Conservation (phyloP, 1,140 invertebrate genomes). For the Ganaspis sp. region DNA sequence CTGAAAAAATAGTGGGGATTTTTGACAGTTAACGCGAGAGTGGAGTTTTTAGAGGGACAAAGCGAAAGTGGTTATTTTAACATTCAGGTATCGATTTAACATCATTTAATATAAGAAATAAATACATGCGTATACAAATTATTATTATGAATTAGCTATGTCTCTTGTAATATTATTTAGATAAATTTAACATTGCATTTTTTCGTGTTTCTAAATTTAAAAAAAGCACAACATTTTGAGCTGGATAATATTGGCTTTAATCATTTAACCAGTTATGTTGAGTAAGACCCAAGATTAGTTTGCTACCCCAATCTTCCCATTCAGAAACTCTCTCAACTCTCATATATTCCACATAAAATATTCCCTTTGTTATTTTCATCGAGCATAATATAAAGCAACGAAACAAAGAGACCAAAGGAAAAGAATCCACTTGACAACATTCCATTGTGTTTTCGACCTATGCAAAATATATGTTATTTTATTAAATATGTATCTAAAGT, state of each 20-base stretch:
- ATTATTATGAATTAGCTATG: too few species aligned
- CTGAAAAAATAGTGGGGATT: too few species aligned
- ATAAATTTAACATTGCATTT: too few species aligned
- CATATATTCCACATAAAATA: conserved; percentile 10
- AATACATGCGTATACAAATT: too few species aligned
- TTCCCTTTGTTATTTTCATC: conserved; percentile 17
- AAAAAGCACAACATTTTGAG: neutral
- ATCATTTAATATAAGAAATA: too few species aligned
- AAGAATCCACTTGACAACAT: conserved; percentile 4
- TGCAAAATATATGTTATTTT: neutral
- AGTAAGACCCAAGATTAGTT: neutral
- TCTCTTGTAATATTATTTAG: too few species aligned
- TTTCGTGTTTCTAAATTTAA: too few species aligned
- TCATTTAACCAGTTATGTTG: neutral
- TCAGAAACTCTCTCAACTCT: conserved; percentile 2
- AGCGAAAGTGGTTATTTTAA: too few species aligned
- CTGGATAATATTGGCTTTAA: neutral
- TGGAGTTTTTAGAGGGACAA: too few species aligned
- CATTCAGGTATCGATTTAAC: too few species aligned
- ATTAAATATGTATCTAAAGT: too few species aligned
- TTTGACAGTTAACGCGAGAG: too few species aligned
- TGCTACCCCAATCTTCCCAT: neutral
- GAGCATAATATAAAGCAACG: conserved; percentile 22
- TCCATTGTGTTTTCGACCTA: neutral
- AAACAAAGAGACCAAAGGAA: conserved; percentile 20